Evolutionary conservation across 2,113 vertebrate species (phyloP), one percentile per base, ranked within the genome.

Genomic region (Myotis yumanensis): DNA sequence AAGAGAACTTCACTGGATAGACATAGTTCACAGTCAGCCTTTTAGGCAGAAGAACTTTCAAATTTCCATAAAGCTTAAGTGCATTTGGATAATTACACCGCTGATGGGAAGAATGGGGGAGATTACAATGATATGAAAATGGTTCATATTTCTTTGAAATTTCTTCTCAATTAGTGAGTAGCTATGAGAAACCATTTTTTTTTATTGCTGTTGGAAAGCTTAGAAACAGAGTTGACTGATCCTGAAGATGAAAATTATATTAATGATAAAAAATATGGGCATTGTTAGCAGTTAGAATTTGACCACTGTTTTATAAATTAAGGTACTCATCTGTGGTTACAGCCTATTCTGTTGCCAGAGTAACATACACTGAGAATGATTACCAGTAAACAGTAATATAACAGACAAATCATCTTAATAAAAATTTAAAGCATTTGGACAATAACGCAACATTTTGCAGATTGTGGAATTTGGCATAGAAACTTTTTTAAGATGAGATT

Each of bases 221-320:
- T 76, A 94, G 57, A 87, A 86, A 89, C 4, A 32, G 43, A 95
- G 89, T 48, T 87, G 66, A 69, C 9, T 89, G 30, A 76, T 81
- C 43, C 69, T 71, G 54, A 94, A 84, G 10, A 83, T 57, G 12
- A 84, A 75, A 95, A 84, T 91, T 59, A 76, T 88, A 81, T 95
- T 95, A 86, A 81, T 90, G 51, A 46, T 95, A 23, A 69, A 84
- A 93, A 93, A 79, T 46, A 52, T 22, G 40, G 52, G 48, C 82
- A 90, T 82, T 96, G n/a, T 93, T 75, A 94, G 71, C 51, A 54
- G 57, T 93, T 96, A 83, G 84, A 95, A 93, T 95, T 77, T 68
- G 16, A 64, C 68, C 3, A 59, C 35, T 79, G 66, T 91, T 97
- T 92, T 71, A 51, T 89, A 88, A 94, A 89, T 48, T 64, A 89